Conservation (phyloP, 2,888 invertebrate species). For the Parnassius apollo region DNA sequence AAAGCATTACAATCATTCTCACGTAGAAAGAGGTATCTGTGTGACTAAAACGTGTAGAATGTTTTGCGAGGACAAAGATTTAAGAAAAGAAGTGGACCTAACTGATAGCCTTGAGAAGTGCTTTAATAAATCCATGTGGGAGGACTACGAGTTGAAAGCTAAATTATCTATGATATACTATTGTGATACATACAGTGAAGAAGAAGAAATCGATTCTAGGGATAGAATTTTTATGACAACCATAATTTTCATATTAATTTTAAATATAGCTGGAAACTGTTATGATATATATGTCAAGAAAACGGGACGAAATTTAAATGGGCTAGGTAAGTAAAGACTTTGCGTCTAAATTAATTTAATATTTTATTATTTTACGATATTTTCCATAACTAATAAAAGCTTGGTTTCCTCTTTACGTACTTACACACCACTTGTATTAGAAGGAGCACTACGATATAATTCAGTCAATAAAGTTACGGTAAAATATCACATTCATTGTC, state of each 20-base stretch:
- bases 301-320: not conserved
- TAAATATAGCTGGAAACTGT: not conserved
- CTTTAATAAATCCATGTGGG: conserved; percentile 42
- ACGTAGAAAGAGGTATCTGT: conserved; percentile 20
- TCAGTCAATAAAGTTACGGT: too few species aligned
- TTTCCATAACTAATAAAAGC: too few species aligned
- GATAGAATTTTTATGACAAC: not conserved
- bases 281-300: not conserved
- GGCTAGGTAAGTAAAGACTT: not conserved
- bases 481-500: too few species aligned
- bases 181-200: conserved; percentile 17
- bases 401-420: too few species aligned
- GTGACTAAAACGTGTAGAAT: conserved; percentile 13
- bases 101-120: conserved; percentile 45
- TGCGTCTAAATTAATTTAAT: too few species aligned
- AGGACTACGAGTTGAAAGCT: conserved; percentile 33
- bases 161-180: conserved; percentile 27
- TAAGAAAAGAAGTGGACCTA: conserved; percentile 21
- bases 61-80: conserved; percentile 10
- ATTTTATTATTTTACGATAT: too few species aligned
- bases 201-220: not conserved
- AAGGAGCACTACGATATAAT: too few species aligned
- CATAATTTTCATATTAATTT: not conserved
- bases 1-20: conserved; percentile 21
- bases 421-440: too few species aligned